phyloP scores from a whole-genome alignment of 2,113 vertebrate genomes.

The Hippocampus zosterae region DNA sequence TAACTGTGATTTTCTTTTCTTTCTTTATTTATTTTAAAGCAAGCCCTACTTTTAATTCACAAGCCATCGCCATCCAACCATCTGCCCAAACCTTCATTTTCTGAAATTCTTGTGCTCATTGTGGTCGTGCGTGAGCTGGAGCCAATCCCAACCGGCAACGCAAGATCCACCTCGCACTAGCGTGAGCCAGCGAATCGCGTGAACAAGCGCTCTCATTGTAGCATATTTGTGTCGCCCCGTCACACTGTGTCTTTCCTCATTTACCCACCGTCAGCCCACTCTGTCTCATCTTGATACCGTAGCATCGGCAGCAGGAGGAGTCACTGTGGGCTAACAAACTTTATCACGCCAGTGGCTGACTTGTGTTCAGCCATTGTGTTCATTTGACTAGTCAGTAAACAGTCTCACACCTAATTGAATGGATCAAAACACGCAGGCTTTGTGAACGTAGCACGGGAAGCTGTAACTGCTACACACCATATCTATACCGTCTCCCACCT shows the following conservation, averaged over 20 bases:
- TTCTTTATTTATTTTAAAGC: too few relatives aligned
- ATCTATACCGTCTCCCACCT: slow-evolving; percentile 5
- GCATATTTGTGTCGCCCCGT: background rate
- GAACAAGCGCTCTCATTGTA: background rate
- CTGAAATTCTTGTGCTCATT: background rate
- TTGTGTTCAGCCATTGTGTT: background rate
- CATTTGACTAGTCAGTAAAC: background rate
- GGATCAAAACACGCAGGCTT: background rate
- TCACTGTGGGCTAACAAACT: slow-evolving; percentile 46
- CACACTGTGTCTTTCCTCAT: background rate
- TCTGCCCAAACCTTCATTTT: background rate
- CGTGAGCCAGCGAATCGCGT: background rate
- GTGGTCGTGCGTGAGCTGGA: too few relatives aligned
- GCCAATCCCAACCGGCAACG: too few relatives aligned
- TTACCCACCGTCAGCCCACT: background rate
- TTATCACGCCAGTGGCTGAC: slow-evolving; percentile 55
- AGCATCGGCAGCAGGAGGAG: slow-evolving; percentile 24
- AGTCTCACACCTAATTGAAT: background rate
- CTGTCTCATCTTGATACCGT: slow-evolving; percentile 14
- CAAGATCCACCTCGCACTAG: too few relatives aligned
- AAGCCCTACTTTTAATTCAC: too few relatives aligned
- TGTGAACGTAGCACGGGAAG: background rate
- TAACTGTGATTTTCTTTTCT: too few relatives aligned
- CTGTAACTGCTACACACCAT: background rate
- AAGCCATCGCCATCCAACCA: background rate